Conservation (phyloP, 1,140 invertebrate species). For the Sycophaga agraensis region DNA sequence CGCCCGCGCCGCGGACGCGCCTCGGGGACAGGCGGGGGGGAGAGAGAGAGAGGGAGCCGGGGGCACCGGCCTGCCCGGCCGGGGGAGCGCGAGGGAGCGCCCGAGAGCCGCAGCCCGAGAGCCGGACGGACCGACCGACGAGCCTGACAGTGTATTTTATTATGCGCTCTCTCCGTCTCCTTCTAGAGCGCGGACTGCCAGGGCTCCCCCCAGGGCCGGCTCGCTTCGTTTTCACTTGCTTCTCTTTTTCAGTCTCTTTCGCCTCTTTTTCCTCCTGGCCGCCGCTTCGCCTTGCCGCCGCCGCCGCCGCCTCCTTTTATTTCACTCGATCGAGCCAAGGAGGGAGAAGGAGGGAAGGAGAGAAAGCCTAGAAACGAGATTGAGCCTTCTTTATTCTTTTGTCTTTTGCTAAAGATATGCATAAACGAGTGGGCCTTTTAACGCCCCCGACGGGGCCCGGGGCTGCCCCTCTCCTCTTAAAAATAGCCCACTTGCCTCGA, state of each 20-base stretch:
- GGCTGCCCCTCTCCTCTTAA: too few species aligned
- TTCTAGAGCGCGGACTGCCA: conserved; percentile 3
- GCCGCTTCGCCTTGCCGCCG: background rate
- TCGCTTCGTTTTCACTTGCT: background rate
- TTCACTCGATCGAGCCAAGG: conserved; percentile 10
- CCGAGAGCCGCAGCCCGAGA: too few species aligned
- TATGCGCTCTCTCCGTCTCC: conserved; percentile 22
- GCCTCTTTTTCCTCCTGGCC: background rate
- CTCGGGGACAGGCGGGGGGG: background rate
- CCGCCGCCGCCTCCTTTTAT: background rate
- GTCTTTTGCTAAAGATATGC: too few species aligned
- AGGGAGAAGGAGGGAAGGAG: too few species aligned
- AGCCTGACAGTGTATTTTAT: conserved; percentile 27
- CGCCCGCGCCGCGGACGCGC: background rate
- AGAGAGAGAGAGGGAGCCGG: background rate
- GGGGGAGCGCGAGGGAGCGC: too few species aligned
- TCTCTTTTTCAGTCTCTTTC: background rate
- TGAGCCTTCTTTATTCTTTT: background rate
- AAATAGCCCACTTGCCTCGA: too few species aligned
- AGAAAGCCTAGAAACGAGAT: conserved; percentile 21
- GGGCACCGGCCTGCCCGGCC: too few species aligned
- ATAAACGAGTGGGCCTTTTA: too few species aligned
- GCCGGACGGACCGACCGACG: too few species aligned
- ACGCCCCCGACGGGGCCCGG: too few species aligned
- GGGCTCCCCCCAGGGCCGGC: background rate